These are phyloP conservation scores for Esox masquinongy DNA, from an alignment of 2,797 vertebrate species.

Conservation along the genomic window DNA sequence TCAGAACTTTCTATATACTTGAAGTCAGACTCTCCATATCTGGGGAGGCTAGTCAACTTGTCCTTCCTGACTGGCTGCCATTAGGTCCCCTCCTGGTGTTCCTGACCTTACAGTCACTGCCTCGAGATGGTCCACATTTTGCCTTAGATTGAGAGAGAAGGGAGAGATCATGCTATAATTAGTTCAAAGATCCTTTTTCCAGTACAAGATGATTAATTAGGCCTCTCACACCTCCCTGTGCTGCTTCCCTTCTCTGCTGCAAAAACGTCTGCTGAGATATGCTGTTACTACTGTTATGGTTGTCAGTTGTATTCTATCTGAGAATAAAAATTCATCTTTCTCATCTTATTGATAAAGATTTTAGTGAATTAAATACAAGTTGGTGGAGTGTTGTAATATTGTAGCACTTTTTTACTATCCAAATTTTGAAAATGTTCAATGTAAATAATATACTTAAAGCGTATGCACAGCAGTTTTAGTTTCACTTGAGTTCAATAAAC, in stretches of 20 bases:
- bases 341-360: too few relatives aligned
- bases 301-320: too few relatives aligned
- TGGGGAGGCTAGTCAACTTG: not conserved
- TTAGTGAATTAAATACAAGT: too few relatives aligned
- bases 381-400: too few relatives aligned
- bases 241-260: slow-evolving; percentile 22
- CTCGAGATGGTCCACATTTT: not conserved
- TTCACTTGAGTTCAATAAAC: too few relatives aligned
- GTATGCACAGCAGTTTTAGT: too few relatives aligned
- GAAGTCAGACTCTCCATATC: not conserved
- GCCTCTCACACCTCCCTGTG: slow-evolving; percentile 31
- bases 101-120: not conserved
- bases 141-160: slow-evolving; percentile 43
- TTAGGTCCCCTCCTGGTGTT: not conserved
- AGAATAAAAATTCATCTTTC: too few relatives aligned
- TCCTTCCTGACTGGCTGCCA: not conserved
- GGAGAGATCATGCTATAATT: slow-evolving; percentile 72
- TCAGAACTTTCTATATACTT: not conserved
- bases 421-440: too few relatives aligned
- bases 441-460: too few relatives aligned
- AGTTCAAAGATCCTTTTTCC: slow-evolving; percentile 51
- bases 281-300: slow-evolving; percentile 14
- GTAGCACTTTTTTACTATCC: too few relatives aligned
- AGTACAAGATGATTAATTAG: slow-evolving; percentile 54
- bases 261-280: slow-evolving; percentile 36